A percentile compares a stretch with the other conserved stretches of the same genome.
These are phyloP conservation scores for Drosophila serrata DNA, from an alignment of 1,140 invertebrate species.

Conservation along the genomic window DNA sequence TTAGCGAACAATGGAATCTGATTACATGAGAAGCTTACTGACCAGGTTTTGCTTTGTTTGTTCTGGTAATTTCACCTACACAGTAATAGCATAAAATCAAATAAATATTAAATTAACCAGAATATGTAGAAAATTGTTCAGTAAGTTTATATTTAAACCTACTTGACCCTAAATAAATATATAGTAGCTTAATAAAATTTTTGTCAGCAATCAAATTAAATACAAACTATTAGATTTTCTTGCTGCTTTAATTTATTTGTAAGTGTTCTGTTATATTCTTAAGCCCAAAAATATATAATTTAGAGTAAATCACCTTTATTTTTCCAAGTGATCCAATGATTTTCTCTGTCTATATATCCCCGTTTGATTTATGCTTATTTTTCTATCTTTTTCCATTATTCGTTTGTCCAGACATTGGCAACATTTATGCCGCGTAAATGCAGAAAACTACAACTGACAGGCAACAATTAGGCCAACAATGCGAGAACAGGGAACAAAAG, in stretches of 20 bases:
- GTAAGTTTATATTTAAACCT: not conserved
- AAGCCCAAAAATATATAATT: not conserved
- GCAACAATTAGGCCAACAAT: constrained; percentile 58
- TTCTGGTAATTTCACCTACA: not conserved
- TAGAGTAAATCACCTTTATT: not conserved
- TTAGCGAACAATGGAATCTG: constrained; percentile 13
- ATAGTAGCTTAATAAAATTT: too few relatives aligned
- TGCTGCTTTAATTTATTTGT: not conserved
- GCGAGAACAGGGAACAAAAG: constrained; percentile 13
- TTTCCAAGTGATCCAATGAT: not conserved
- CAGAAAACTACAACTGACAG: constrained; percentile 37
- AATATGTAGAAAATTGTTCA: not conserved
- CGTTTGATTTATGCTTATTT: constrained; percentile 33
- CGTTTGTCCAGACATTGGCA: constrained; percentile 12
- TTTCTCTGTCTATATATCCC: not conserved
- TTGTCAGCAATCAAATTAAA: not conserved
- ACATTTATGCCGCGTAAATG: constrained; percentile 32
- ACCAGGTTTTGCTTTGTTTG: not conserved
- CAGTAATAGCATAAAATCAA: not conserved
- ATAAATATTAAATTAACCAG: not conserved
- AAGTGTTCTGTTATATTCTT: not conserved
- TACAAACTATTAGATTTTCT: not conserved
- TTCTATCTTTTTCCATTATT: constrained; percentile 2
- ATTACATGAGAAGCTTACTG: not conserved
- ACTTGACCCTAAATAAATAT: not conserved